Evolutionary conservation across 1,140 invertebrate species (phyloP), one percentile per base, ranked within the genome.

Genomic region (Spodoptera litura): DNA sequence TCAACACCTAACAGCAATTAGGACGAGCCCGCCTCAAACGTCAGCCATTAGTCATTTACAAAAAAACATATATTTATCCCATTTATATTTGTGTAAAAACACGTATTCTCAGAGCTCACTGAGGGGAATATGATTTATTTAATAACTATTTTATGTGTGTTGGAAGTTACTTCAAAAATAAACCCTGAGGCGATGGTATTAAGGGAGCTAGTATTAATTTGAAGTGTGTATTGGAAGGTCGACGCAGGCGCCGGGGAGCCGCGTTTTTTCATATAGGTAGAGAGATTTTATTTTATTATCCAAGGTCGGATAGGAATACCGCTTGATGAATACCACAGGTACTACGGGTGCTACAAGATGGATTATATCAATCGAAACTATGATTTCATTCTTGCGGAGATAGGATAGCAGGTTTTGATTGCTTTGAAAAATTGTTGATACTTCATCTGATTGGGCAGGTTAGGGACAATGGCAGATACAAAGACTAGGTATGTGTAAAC

Each of bases 41-140:
- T 81, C 85, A 80, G 81, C 79, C 78, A 83, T 86, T 84, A 79
- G 66, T 81, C 70, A 80, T 75, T 15, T 56, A 81, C 78, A 83
- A 83, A 84, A 81, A 71, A 58, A 49, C 55, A 52, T 56, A 80
- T 87, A 86, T 88, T 89, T 88, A 89, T 87, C 80, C 81, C 77
- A 83, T 85, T 85, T 81, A 88, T 83, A 82, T 86, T 88, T 83
- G 87, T 91, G 88, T 89, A 91, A 91, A 90, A 91, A 91, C 90
- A 92, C 82, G 85, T 87, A 87, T 88, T 87, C 86, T 80, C 82
- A 84, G 84, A 86, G 78, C 75, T 82, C 81, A 76, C 75, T 74
- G 84, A 83, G 77, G 84, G 83, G 79, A 87, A 90, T 89, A 91
- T 93, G 91, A 93, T 93, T 93, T 93, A 93, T 92, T 84, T 71